These are phyloP conservation scores for Mesembrinibis cayennensis DNA, from an alignment of 2,113 vertebrate genomes.

Conservation along the genomic window DNA sequence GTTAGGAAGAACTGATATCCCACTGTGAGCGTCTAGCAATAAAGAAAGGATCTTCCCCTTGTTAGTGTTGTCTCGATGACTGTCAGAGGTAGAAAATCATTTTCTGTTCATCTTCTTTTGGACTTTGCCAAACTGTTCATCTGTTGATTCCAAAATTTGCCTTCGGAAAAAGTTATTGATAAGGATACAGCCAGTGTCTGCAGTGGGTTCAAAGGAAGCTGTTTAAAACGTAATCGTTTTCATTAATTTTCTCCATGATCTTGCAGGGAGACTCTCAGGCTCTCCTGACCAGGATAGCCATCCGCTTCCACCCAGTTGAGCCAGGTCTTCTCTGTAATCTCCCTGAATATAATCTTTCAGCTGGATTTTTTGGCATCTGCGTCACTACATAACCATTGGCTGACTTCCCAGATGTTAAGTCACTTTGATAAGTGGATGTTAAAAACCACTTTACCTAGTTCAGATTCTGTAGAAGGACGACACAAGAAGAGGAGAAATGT, in stretches of 20 bases:
- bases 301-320: not conserved
- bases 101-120: not conserved
- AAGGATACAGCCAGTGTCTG: not conserved
- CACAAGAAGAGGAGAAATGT: conserved; percentile 47
- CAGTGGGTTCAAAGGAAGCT: not conserved
- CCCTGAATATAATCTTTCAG: conserved; percentile 43
- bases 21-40: not conserved
- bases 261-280: not conserved
- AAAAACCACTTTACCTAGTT: conserved; percentile 51
- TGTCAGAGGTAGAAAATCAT: not conserved
- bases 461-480: conserved; percentile 55
- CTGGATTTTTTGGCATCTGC: conserved; percentile 54
- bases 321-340: conserved; percentile 26
- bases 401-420: conserved; percentile 60
- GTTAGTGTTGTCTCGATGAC: not conserved
- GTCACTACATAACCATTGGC: conserved; percentile 50
- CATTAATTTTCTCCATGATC: not conserved
- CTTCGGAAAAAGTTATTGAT: not conserved
- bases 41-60: not conserved
- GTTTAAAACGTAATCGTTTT: not conserved
- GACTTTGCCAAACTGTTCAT: not conserved
- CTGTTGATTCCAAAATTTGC: not conserved
- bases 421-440: conserved; percentile 71
- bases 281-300: not conserved
- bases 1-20: not conserved